Evolutionary conservation across 2,888 invertebrate species (phyloP).

Genomic region (Oxyteleia sp.): DNA sequence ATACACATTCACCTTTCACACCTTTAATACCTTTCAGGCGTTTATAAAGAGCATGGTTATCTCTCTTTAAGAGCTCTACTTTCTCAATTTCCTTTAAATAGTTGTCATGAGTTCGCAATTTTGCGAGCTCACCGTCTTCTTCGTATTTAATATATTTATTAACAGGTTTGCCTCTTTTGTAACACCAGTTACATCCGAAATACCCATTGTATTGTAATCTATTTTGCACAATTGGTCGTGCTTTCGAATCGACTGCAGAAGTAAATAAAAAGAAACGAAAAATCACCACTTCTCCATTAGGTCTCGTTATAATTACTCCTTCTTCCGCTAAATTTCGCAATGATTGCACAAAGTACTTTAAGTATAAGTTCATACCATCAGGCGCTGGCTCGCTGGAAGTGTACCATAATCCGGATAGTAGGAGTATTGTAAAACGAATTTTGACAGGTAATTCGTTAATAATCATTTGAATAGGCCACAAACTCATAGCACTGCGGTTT

Average conservation of each 20-base stretch:
- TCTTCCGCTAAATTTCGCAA: constrained; percentile 1
- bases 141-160: constrained; percentile 25
- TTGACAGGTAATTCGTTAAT: constrained; percentile 33
- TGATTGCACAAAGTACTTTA: constrained; percentile 23
- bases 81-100: constrained; percentile 27
- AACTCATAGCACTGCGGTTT: constrained; percentile 26
- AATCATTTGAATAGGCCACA: constrained; percentile 28
- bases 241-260: constrained; percentile 37
- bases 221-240: constrained; percentile 20
- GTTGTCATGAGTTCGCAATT: constrained; percentile 26
- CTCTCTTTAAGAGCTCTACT: not conserved
- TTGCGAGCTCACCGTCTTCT: not conserved
- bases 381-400: constrained; percentile 1
- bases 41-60: not conserved
- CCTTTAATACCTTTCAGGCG: constrained; percentile 13
- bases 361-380: constrained; percentile 33
- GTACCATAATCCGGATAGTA: constrained; percentile 24
- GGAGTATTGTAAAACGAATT: constrained; percentile 15
- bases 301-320: constrained; percentile 7
- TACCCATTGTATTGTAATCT: constrained; percentile 1
- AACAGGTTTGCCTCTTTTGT: constrained; percentile 20
- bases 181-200: not conserved
- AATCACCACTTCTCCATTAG: constrained; percentile 15
- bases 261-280: constrained; percentile 36
- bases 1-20: constrained; percentile 14